Conservation (phyloP, 2,888 invertebrate species). For the Drosophila neonasuta region DNA sequence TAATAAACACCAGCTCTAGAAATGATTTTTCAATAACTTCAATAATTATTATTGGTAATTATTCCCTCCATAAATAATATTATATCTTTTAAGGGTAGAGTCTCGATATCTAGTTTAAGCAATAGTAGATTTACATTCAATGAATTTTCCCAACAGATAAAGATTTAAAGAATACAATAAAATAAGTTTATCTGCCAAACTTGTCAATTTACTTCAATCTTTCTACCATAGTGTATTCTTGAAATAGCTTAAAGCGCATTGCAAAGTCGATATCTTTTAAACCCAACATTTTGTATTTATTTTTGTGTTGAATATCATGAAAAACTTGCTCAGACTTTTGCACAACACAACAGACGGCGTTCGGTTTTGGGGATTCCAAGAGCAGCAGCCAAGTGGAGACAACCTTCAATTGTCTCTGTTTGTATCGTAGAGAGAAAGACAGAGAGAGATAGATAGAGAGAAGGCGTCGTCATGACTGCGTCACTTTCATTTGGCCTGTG, state of each 20-base stretch:
- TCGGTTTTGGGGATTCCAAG: slow-evolving; percentile 53
- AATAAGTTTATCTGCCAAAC: too few relatives aligned
- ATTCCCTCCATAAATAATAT: too few relatives aligned
- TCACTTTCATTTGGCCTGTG: slow-evolving; percentile 57
- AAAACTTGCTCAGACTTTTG: slow-evolving; percentile 55
- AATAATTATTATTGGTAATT: too few relatives aligned
- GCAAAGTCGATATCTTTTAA: slow-evolving; percentile 3
- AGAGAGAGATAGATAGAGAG: slow-evolving; percentile 11
- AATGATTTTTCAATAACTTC: too few relatives aligned
- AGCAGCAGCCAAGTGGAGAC: slow-evolving; percentile 22
- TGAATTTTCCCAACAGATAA: too few relatives aligned
- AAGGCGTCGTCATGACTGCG: slow-evolving; percentile 45
- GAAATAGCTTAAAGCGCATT: slow-evolving; percentile 11
- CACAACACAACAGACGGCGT: slow-evolving; percentile 22
- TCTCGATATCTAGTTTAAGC: too few relatives aligned
- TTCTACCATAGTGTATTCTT: too few relatives aligned
- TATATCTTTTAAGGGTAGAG: too few relatives aligned
- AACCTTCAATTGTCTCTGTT: slow-evolving; percentile 52
- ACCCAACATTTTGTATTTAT: slow-evolving; percentile 7
- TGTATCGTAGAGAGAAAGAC: too few relatives aligned
- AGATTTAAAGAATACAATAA: too few relatives aligned
- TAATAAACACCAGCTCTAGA: too few relatives aligned
- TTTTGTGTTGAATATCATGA: slow-evolving; percentile 30
- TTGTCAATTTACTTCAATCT: neutral
- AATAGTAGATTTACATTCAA: too few relatives aligned